Conservation (phyloP, 2,888 invertebrate genomes). For the Caenorhabditis sp. region DNA sequence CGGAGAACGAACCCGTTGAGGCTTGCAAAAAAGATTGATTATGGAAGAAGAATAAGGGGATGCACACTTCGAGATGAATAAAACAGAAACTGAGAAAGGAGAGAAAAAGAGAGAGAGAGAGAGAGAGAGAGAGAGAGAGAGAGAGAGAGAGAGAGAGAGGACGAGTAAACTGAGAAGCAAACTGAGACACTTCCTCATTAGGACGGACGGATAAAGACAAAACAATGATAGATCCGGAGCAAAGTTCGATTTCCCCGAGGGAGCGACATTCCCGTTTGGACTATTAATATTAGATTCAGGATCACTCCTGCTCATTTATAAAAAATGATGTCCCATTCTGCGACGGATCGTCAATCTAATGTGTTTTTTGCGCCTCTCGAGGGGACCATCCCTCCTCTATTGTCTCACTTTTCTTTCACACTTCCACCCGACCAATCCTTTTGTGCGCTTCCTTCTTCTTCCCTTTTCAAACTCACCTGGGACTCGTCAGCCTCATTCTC, state of each 20-base stretch:
- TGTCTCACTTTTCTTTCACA: conserved; percentile 34
- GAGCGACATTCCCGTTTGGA: conserved; percentile 4
- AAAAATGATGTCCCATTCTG: conserved; percentile 31
- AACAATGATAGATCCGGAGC: background rate
- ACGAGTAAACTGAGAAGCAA: conserved; percentile 10
- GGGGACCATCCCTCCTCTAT: conserved; percentile 10
- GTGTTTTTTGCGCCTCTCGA: conserved; percentile 34
- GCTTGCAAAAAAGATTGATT: conserved; percentile 42
- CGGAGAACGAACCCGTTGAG: conserved; percentile 20
- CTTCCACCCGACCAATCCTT: conserved; percentile 38
- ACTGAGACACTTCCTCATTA: conserved; percentile 1
- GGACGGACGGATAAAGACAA: too few species aligned
- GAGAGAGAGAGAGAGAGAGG: background rate
- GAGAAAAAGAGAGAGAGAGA: background rate
- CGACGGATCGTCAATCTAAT: conserved; percentile 43
- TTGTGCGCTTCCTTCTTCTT: conserved; percentile 18
- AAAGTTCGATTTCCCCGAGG: background rate
- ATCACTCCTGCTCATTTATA: conserved; percentile 34
- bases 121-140: too few species aligned
- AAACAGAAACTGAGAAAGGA: background rate
- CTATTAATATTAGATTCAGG: conserved; percentile 40
- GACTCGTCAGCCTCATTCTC: conserved; percentile 6
- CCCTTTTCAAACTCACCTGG: conserved; percentile 37
- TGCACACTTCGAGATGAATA: conserved; percentile 7
- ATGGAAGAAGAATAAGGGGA: conserved; percentile 27